A percentile compares a stretch with the other conserved stretches of the same genome.
These are phyloP conservation scores for Neuroscelio doddi DNA, from an alignment of 2,888 invertebrate genomes.

Conservation along the genomic window DNA sequence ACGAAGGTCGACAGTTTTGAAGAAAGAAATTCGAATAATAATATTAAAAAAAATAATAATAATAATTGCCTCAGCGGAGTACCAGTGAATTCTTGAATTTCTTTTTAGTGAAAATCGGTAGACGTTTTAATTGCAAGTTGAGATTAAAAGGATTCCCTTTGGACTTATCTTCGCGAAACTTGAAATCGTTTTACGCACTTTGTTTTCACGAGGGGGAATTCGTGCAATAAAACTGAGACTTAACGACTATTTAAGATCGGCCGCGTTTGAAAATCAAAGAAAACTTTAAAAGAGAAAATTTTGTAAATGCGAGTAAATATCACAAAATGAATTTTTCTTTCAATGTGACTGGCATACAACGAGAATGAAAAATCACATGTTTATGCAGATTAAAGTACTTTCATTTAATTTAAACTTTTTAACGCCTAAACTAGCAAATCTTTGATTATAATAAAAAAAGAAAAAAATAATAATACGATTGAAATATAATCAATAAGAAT, in stretches of 20 bases:
- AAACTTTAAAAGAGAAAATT: no score
- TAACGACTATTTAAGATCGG: constrained; percentile 4
- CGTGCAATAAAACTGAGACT: neutral
- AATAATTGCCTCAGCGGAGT: constrained; percentile 7
- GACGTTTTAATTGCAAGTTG: constrained; percentile 9
- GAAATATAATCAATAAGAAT: neutral
- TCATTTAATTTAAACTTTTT: no score
- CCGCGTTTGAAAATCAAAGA: neutral
- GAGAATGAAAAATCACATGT: no score
- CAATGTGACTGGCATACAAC: no score
- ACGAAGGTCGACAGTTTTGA: no score
- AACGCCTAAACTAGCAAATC: no score
- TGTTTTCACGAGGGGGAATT: constrained; percentile 8
- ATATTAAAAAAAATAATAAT: no score
- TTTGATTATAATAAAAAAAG: no score
- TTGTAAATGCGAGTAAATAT: no score
- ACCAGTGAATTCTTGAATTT: neutral
- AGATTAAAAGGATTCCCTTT: constrained; percentile 8
- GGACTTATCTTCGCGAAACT: constrained; percentile 9
- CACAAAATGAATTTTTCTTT: no score
- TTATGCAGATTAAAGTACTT: no score
- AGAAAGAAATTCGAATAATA: constrained; percentile 1
- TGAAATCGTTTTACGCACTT: constrained; percentile 8
- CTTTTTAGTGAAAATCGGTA: constrained; percentile 4
- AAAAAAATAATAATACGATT: no score